Percentiles rank a stretch among this genome's conserved stretches.
Conservation (phyloP, 2,797 vertebrate species). For the Helicolenus hilgendorfi region DNA sequence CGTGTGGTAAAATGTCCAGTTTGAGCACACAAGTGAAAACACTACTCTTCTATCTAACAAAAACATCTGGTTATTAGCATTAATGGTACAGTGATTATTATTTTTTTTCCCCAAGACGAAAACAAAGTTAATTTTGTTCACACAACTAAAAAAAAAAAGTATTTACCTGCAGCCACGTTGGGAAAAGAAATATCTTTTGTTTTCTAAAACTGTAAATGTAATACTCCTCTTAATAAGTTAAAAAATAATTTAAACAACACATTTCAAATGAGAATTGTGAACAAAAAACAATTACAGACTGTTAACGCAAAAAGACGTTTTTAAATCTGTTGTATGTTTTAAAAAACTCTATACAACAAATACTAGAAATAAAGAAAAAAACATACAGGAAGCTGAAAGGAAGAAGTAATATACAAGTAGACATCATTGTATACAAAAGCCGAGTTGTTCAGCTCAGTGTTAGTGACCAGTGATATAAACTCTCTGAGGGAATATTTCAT, state of each 20-base stretch:
- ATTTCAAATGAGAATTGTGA: constrained; percentile 74
- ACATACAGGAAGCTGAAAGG: constrained; percentile 74
- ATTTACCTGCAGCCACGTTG: constrained; percentile 66
- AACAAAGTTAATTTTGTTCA: constrained; percentile 40
- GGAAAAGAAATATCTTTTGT: constrained; percentile 3
- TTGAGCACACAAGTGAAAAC: constrained; percentile 67
- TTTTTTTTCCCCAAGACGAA: constrained; percentile 40
- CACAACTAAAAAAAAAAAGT: constrained; percentile 40
- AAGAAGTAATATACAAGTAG: constrained; percentile 70
- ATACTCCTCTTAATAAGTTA: constrained; percentile 87
- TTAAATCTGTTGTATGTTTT: constrained; percentile 57
- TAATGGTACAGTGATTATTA: constrained; percentile 48
- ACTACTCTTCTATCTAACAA: constrained; percentile 61
- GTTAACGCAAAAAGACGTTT: constrained; percentile 37
- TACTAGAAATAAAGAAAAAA: constrained; percentile 61
- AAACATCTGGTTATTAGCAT: constrained; percentile 62
- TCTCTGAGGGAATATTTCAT: constrained; percentile 83
- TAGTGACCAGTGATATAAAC: constrained; percentile 89
- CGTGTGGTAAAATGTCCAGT: constrained; percentile 49
- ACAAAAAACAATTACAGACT: constrained; percentile 54
- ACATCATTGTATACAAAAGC: constrained; percentile 87
- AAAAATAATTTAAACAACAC: constrained; percentile 87
- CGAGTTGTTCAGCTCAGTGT: constrained; percentile 83
- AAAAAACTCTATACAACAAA: constrained; percentile 75
- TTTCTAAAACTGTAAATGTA: constrained; percentile 67